Evolutionary conservation across 2,888 invertebrate genomes (phyloP), one percentile per base, ranked within the genome.

Genomic region (Lasioglossum marginatum): DNA sequence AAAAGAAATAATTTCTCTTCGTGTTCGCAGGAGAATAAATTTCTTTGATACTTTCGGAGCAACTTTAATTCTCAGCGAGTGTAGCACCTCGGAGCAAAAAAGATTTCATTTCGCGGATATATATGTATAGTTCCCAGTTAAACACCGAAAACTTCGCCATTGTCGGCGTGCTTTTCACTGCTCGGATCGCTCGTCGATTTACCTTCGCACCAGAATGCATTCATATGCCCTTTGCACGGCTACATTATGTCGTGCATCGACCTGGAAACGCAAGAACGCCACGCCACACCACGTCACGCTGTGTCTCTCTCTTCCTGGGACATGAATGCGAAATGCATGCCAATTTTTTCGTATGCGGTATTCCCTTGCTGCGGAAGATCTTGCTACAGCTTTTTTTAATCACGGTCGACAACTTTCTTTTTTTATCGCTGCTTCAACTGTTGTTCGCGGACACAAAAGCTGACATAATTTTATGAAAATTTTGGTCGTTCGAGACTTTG

Each of bases 201-300:
- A 82, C 77, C 82, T 80, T 80, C 68, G 66, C 86, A 60, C 74
- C 68, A 81, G 83, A 78, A 77, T 73, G 81, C 81, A 40, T 81
- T 66, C 82, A 27, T 57, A 71, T 75, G 75, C 76, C 79, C 83
- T 83, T 87, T 83, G 31, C 40, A 40, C 80, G 74, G 71, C 70
- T 40, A 68, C 78, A 83, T 81, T 83, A 79, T 79, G 83, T 57
- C 80, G 77, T 77, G 34, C 77, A 63, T 74, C 83, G 87, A 85
- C 78, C 87, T 83, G 87, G 79, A 86, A 87, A 87, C 79, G 40
- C 71, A 63, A 78, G 74, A 78, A 81, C 57, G 43, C 77, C 79
- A 19, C 66, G 52, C 52, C 52, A 10, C 52, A 19, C 48, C 43
- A 10, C 14, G 43, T 8, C 37, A 10, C 12, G 43, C 14, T 14